Conservation (phyloP, 2,113 vertebrate genomes). For the Echinops telfairi region DNA sequence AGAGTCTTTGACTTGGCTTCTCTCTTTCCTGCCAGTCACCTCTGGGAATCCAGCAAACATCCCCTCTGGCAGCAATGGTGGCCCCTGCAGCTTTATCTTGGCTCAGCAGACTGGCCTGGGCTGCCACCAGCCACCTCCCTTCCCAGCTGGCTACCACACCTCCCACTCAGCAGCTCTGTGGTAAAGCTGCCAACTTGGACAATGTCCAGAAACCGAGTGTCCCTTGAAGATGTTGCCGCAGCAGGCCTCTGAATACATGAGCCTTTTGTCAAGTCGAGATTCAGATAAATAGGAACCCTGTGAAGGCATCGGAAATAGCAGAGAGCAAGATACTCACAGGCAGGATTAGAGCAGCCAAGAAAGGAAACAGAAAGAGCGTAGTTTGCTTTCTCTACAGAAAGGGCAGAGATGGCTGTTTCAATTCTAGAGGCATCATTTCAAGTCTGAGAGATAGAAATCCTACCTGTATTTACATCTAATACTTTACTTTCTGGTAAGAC, state of each 20-base stretch:
- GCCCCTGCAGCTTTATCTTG: background rate
- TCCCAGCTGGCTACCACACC: background rate
- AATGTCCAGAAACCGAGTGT: rapidly evolving
- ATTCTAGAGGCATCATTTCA: background rate
- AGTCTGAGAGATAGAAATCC: background rate
- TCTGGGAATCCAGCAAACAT: background rate
- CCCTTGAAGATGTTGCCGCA: background rate
- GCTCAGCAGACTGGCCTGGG: background rate
- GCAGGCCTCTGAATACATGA: background rate
- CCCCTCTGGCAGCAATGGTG: background rate
- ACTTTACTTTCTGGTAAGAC: rapidly evolving
- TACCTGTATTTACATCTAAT: rapidly evolving
- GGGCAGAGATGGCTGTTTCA: rapidly evolving
- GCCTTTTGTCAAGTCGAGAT: background rate
- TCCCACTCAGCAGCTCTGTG: background rate
- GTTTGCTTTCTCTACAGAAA: background rate
- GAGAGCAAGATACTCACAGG: background rate
- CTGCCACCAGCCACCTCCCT: background rate
- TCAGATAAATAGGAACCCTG: background rate
- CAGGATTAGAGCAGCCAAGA: background rate
- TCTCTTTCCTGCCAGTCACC: background rate
- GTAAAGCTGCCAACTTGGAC: background rate
- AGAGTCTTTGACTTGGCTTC: background rate
- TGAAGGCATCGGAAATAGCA: background rate
- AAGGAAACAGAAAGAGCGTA: background rate